Base-by-base conservation (phyloP, 2,113 vertebrate species). In the Corythornis vintsioides region DNA sequence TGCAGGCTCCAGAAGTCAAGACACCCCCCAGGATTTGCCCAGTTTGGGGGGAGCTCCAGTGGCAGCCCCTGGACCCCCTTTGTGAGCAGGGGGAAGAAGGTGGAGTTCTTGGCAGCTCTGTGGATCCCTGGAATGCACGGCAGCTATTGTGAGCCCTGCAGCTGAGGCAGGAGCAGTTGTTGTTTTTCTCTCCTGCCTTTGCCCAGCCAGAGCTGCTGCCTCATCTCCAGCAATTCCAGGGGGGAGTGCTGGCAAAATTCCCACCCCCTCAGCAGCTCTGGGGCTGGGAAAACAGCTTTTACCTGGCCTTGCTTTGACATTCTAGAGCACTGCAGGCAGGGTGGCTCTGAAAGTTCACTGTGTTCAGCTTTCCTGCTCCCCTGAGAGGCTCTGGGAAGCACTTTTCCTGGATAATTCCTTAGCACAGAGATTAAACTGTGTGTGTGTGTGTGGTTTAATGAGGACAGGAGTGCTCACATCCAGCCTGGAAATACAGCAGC, bases 51-150 rank as follows among this genome's bases (percentile, higher is more conserved):
- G 38, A 63, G 48, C 52, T 75, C 92, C 25, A 71, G 55, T 73
- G 84, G 61, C 55, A 70, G 80, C 56, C 65, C 65, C n/a, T 33
- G 53, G 56, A 6, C 42, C 87, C 57, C 57, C 0, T 1, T 35
- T 87, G 77, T 93, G 91, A 82, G 77, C 25, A 3, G 13, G 66
- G 66, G 1, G 7, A 85, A 94, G 94, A 89, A 91, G 43, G 84
- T 84, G 55, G 89, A 84, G 75, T 94, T 79, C 79, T 94, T 89
- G 94, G 87, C 95, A 95, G 95, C 94, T 95, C 94, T 84, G 0
- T 96, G 94, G 94, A 91, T 78, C 66, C 0, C 0, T 87, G 94
- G 94, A 95, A 96, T 95, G 89, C 74, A 33, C 84, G 43, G 50
- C 89, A 81, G 90, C 89, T 92, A 92, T 94, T 95, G 94, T 95